phyloP scores from a whole-genome alignment of 1,140 invertebrate species.

The Zaprionus gabonicus region DNA sequence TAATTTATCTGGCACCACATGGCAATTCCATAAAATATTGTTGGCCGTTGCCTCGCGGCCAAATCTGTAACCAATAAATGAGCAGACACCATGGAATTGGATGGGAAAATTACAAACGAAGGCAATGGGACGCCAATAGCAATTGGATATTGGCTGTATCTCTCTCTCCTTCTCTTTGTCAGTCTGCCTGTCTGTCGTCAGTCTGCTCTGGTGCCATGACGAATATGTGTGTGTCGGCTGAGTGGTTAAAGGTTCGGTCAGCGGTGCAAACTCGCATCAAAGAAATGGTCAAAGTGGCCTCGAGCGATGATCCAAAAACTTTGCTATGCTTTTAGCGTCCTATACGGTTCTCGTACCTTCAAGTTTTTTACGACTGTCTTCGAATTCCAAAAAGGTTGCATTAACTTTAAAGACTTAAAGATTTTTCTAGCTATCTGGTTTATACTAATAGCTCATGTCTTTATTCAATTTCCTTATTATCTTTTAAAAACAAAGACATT shows the following conservation, averaged over 20 bases:
- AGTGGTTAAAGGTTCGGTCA: constrained; percentile 8
- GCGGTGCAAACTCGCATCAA: constrained; percentile 5
- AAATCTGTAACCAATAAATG: constrained; percentile 35
- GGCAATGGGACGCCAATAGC: constrained; percentile 53
- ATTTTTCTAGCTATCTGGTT: neutral
- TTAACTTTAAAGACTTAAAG: neutral
- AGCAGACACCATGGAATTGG: constrained; percentile 24
- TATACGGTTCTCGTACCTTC: neutral
- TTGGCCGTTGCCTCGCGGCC: constrained; percentile 14
- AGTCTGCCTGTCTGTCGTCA: neutral
- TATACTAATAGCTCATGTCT: neutral
- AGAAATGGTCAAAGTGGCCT: constrained; percentile 17
- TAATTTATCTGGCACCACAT: constrained; percentile 44
- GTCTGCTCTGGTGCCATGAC: neutral
- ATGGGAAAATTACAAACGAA: constrained; percentile 47
- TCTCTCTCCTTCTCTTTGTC: neutral
- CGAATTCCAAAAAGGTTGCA: neutral
- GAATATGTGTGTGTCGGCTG: constrained; percentile 4
- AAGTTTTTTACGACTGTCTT: neutral
- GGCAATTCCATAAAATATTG: constrained; percentile 28
- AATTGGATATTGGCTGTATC: constrained; percentile 32
- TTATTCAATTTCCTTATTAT: neutral
- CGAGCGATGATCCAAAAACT: constrained; percentile 12
- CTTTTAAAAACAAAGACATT: neutral
- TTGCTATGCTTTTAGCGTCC: constrained; percentile 12